Percentiles rank a stretch among this genome's conserved stretches.
Conservation (phyloP, 2,888 invertebrate species). For the Electrophaes corylata region DNA sequence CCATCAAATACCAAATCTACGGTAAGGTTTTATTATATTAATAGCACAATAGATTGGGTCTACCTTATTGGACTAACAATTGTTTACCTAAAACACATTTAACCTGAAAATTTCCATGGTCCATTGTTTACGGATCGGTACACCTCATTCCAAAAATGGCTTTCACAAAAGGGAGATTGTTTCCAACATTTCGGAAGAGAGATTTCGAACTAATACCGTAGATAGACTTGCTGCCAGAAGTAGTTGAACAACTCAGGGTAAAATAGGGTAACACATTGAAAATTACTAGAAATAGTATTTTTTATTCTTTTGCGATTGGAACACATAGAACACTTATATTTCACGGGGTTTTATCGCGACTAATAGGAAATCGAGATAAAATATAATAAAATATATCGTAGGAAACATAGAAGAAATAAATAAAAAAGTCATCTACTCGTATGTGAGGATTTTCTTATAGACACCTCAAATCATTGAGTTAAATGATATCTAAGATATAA, state of each 20-base stretch:
- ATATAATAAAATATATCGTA: no score
- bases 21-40: conserved; percentile 1
- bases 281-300: no score
- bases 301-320: no score
- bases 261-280: background rate
- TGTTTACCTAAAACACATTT: conserved; percentile 24
- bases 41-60: conserved; percentile 6
- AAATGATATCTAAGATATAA: no score
- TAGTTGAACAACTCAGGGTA: conserved; percentile 3
- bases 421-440: no score
- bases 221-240: conserved; percentile 3
- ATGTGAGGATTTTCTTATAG: no score
- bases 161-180: conserved; percentile 73
- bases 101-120: conserved; percentile 23
- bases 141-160: conserved; percentile 54
- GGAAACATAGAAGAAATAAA: no score
- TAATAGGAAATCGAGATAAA: no score
- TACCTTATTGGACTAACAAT: conserved; percentile 20
- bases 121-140: conserved; percentile 50
- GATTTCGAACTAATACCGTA: conserved; percentile 70
- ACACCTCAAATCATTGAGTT: no score
- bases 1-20: no score
- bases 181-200: conserved; percentile 72
- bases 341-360: no score
- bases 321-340: no score